Base-by-base conservation (phyloP, 2,797 vertebrate species). In the Cryptoblepharus egeriae region DNA sequence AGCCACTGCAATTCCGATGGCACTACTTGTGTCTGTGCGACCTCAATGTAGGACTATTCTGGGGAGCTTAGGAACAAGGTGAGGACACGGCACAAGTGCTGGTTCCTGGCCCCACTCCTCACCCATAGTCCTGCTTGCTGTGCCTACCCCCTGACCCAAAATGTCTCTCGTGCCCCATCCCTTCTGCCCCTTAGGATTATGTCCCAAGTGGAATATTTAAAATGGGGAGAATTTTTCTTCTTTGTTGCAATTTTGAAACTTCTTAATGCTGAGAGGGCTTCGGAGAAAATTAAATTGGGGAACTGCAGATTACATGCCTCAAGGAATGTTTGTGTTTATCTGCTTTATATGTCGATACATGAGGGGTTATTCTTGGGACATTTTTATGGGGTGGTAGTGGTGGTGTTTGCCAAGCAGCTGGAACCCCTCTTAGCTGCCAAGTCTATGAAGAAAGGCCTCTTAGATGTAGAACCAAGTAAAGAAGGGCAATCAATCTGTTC, bases 401-500 rank as follows among this genome's bases (percentile, higher is more conserved):
- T 52, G 26, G 73, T 69, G 5, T n/a, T 77, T 0, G 39, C 75
- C 39, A 30, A 58, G 83, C 42, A 84, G 83, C 37, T 75, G 65
- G 65, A 84, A 37, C 24, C 68, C 20, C 67, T 32, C 45, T 81
- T 13, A 73, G 64, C 42, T 85, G 79, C 58, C 87, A 88, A 76
- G 64, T 52, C 32, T 70, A 58, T 49, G 37, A 24, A 58, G 70
- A 85, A 81, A 86, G 57, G 55, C 32, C 49, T 86, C 78, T 80
- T 24, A 30, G 57, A 74, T 60, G 63, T 12, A 76, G 80, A 88
- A 84, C 2, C 10, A 45, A 1, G 0, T 58, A 49, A 81, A 60
- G 65, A 49, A 80, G 24, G 69, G 11, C 86, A 91, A 88, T 82
- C 71, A 77, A 37, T 11, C 32, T 35, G 28, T 69, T 82, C 8